These are phyloP conservation scores for Rotaria magnacalcarata DNA, from an alignment of 2,888 invertebrate species.

Conservation along the genomic window DNA sequence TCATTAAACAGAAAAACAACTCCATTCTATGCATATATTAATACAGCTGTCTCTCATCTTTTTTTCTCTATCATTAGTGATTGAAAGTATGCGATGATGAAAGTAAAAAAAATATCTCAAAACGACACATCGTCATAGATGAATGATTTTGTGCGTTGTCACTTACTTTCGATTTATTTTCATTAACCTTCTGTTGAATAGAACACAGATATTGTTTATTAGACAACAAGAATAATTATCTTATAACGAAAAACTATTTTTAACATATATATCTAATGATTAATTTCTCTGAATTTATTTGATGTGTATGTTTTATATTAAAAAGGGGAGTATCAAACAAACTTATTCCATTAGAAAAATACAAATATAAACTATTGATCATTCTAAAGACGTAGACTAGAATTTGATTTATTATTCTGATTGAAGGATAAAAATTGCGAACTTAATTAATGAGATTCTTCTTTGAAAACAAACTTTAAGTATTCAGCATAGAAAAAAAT, in stretches of 20 bases:
- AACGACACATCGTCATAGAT: not conserved
- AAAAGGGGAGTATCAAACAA: no score
- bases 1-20: no score
- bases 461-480: no score
- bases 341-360: not conserved
- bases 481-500: no score
- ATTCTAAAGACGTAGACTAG: not conserved
- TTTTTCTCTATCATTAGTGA: no score
- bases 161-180: not conserved
- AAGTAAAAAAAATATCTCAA: not conserved
- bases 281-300: not conserved
- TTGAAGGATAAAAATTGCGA: not conserved
- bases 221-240: not conserved
- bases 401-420: not conserved
- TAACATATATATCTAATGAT: not conserved
- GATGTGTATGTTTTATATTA: no score
- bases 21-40: no score
- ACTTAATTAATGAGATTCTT: no score
- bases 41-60: no score
- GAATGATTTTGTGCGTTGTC: not conserved
- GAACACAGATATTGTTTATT: not conserved
- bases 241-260: not conserved
- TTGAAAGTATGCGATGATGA: not conserved
- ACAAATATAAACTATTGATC: not conserved
- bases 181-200: not conserved